Base-by-base conservation (phyloP, 2,797 vertebrate species). In the Falco novaeseelandiae region DNA sequence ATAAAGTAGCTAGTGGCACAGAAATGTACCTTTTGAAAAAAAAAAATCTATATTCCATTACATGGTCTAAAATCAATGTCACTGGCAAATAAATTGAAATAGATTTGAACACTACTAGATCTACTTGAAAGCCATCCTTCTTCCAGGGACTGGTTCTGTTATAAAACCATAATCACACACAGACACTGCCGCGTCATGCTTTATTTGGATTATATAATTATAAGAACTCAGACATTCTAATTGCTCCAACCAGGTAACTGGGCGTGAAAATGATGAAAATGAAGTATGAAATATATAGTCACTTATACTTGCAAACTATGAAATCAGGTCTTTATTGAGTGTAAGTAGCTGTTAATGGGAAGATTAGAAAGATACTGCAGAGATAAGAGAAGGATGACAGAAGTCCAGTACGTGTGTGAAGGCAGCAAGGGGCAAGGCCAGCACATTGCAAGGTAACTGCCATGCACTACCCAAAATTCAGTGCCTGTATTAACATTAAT, bases 1-100 rank as follows among this genome's bases (percentile, higher is more conserved):
- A 70, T 81, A 80, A 92, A 95, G 67, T 71, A 93, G 84, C n/a
- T 71, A 81, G 59, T 40, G 38, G 69, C n/a, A 92, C 15, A 95
- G 84, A 73, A 91, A 38, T 32, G 21, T 83, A 63, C 61, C 52
- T 83, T 83, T 42, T 42, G 14, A 36, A 14, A 80, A 89, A 51
- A 57, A 91, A 87, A 88, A 74, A 88, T 65, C 83, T 67, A 79
- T 42, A 83, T 92, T 95, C 51, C 25, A 69, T 48, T 87, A 83
- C 27, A 83, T 3, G 8, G 58, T 88, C 84, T 87, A 34, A 73
- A 97, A 90, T 92, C 42, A 86, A 55, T 42, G 52, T 19, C 27
- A 66, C 59, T 90, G 65, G 25, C 42, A 96, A 94, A 85, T 66
- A 90, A 80, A 91, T 55, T 73, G 91, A 65, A 93, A 57, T 18